phyloP scores from a whole-genome alignment of 2,113 vertebrate species.

The Sylvilagus bachmani region DNA sequence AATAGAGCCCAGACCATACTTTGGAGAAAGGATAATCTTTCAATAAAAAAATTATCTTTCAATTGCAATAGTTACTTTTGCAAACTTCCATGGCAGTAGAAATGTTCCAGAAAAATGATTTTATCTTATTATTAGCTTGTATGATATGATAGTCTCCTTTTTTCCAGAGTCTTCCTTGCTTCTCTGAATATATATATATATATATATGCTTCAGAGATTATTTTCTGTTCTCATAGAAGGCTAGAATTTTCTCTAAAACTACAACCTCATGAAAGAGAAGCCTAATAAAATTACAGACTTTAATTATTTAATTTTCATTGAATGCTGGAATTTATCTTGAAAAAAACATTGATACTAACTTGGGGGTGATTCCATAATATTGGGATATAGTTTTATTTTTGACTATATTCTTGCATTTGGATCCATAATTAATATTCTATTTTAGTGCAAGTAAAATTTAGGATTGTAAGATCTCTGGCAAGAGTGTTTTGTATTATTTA shows the following conservation, averaged over 20 bases:
- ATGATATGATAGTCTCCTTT: not conserved
- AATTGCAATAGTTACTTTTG: slow-evolving; percentile 3
- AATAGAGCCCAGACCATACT: no score
- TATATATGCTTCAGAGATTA: not conserved
- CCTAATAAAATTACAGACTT: not conserved
- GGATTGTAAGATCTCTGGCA: not conserved
- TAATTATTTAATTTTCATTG: slow-evolving; percentile 3
- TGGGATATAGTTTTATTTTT: not conserved
- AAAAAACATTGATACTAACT: not conserved
- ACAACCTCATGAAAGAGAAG: not conserved
- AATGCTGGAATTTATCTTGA: slow-evolving; percentile 14
- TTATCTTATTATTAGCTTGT: not conserved
- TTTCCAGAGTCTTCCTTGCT: not conserved
- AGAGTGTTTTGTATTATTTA: not conserved
- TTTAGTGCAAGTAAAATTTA: not conserved
- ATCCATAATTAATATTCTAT: not conserved
- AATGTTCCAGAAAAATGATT: not conserved
- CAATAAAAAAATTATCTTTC: not conserved
- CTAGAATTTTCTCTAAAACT: slow-evolving; percentile 29
- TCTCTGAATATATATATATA: not conserved
- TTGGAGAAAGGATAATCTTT: no score
- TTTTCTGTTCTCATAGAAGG: not conserved
- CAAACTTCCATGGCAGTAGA: not conserved
- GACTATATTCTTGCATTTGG: not conserved
- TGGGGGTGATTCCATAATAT: not conserved